Percentiles rank a stretch among this genome's conserved stretches.
Conservation (phyloP, 1,140 invertebrate species). For the Lepidurus arcticus region DNA sequence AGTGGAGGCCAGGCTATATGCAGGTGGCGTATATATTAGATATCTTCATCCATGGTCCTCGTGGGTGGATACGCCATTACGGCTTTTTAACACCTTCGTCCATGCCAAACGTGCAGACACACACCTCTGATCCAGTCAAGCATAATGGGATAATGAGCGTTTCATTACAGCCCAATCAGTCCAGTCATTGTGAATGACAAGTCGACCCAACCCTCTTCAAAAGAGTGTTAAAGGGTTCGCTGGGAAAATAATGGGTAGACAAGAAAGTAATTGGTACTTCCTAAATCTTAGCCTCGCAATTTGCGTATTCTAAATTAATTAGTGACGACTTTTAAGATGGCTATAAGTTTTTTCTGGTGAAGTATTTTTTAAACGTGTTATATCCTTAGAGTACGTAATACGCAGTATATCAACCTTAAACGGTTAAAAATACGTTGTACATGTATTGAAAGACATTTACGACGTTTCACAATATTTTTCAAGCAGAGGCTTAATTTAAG, state of each 20-base stretch:
- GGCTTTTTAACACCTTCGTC: conserved; percentile 9
- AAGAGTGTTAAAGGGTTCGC: background rate
- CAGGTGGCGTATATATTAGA: background rate
- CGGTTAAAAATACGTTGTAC: no score
- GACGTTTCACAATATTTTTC: no score
- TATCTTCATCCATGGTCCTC: conserved; percentile 9
- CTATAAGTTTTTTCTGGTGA: no score
- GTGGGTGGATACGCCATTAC: background rate
- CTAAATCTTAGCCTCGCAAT: background rate
- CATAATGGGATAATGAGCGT: conserved; percentile 13
- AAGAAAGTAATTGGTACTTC: background rate
- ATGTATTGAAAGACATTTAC: no score
- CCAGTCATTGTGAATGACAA: background rate
- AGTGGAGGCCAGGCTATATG: background rate
- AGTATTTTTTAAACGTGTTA: no score
- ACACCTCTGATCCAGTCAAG: conserved; percentile 5
- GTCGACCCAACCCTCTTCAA: background rate
- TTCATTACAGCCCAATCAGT: conserved; percentile 19
- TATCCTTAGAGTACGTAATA: no score
- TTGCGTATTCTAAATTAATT: no score
- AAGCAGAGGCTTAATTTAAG: no score
- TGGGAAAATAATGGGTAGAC: background rate
- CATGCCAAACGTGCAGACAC: conserved; percentile 18
- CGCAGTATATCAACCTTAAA: no score
- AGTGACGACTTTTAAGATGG: no score